These are phyloP conservation scores for Nasonia longicornis DNA, from an alignment of 1,140 invertebrate species.

Conservation along the genomic window DNA sequence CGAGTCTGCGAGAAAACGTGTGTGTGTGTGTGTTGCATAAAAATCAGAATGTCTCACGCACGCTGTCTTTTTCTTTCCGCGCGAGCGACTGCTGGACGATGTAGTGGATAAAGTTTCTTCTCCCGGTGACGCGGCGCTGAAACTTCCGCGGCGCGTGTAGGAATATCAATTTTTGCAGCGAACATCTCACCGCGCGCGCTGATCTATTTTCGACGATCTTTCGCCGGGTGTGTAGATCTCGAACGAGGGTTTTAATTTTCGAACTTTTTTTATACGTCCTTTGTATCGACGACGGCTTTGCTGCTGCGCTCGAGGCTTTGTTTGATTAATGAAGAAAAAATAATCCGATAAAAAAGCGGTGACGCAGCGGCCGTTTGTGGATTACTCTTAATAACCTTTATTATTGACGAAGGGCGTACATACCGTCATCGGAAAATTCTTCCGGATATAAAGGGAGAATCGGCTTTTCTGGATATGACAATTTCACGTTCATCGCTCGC, in stretches of 20 bases:
- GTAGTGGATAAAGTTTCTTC: not conserved
- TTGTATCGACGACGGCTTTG: not conserved
- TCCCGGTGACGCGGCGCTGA: too few species aligned
- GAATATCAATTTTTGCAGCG: not conserved
- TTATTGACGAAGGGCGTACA: slow-evolving; percentile 48
- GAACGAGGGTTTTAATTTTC: not conserved
- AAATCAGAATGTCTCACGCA: not conserved
- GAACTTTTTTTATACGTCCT: not conserved
- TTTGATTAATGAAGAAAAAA: slow-evolving; percentile 46
- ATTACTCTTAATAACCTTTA: slow-evolving; percentile 54
- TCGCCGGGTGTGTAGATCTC: not conserved
- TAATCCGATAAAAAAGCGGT: slow-evolving; percentile 6
- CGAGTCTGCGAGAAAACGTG: not conserved
- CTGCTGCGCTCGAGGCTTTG: not conserved
- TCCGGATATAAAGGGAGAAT: not conserved
- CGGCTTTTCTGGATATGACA: slow-evolving; percentile 6
- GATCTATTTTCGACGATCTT: too few species aligned
- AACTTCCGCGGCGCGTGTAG: not conserved
- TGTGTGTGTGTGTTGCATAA: not conserved
- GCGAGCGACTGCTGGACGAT: slow-evolving; percentile 6
- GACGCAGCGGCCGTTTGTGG: slow-evolving; percentile 13
- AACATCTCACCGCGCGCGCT: not conserved
- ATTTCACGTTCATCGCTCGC: not conserved
- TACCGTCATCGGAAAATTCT: not conserved
- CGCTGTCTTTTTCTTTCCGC: not conserved